These are phyloP conservation scores for Cebidichthys violaceus DNA, from an alignment of 2,113 vertebrate genomes.

Conservation along the genomic window DNA sequence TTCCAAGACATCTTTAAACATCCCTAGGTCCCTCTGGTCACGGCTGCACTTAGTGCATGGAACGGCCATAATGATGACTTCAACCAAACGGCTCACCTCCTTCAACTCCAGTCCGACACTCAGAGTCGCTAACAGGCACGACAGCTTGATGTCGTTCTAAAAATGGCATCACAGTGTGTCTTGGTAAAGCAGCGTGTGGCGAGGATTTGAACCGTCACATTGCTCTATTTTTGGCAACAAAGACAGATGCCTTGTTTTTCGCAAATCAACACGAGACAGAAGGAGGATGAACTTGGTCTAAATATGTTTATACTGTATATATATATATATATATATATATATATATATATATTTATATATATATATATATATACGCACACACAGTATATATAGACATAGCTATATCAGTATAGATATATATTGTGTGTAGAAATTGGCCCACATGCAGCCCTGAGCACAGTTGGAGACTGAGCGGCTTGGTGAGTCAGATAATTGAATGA, in stretches of 20 bases:
- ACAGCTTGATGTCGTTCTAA: slow-evolving; percentile 71
- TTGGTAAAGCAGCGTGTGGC: slow-evolving; percentile 23
- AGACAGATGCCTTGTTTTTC: slow-evolving; percentile 78
- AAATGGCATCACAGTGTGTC: slow-evolving; percentile 61
- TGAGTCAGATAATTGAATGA: slow-evolving; percentile 84
- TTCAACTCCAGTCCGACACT: slow-evolving; percentile 49
- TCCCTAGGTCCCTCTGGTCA: slow-evolving; percentile 6
- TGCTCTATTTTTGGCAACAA: slow-evolving; percentile 62
- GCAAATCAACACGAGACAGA: slow-evolving; percentile 64
- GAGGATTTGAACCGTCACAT: slow-evolving; percentile 20
- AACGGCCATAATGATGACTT: slow-evolving; percentile 54
- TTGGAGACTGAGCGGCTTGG: slow-evolving; percentile 73
- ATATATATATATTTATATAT: not conserved
- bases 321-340: not conserved
- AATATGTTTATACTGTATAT: not conserved
- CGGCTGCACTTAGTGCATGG: slow-evolving; percentile 37
- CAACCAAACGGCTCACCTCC: slow-evolving; percentile 53
- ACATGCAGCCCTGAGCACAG: slow-evolving; percentile 66
- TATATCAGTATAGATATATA: not conserved
- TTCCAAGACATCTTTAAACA: slow-evolving; percentile 47
- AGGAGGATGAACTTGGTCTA: slow-evolving; percentile 35
- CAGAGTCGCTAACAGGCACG: slow-evolving; percentile 53
- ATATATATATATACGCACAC: not conserved
- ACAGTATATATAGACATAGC: not conserved
- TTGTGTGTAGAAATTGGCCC: slow-evolving; percentile 42